Percentiles rank a stretch among this genome's conserved stretches.
These are phyloP conservation scores for Heterochromis multidens DNA, from an alignment of 2,113 vertebrate species.

Conservation along the genomic window DNA sequence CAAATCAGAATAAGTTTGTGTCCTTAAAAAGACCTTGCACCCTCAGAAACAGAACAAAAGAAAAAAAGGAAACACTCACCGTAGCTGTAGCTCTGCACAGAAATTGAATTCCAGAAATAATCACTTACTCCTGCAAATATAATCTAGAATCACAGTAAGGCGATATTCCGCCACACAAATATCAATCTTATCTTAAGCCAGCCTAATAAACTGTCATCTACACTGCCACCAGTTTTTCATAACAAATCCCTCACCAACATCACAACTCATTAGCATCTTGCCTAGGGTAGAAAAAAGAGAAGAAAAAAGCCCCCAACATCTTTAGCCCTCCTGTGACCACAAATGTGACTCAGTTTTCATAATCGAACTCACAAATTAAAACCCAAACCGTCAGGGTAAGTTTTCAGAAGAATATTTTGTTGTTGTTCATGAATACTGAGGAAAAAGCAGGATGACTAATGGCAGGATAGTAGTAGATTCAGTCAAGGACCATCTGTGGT, in stretches of 20 bases:
- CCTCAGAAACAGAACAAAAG: background rate
- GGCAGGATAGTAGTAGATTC: conserved; percentile 7
- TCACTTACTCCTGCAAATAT: background rate
- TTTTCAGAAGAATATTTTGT: conserved; percentile 6
- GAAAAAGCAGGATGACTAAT: conserved; percentile 34
- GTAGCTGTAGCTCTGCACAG: background rate
- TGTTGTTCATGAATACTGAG: conserved; percentile 2
- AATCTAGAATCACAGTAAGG: background rate
- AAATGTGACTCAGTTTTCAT: conserved; percentile 27
- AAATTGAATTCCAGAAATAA: background rate
- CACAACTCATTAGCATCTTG: conserved; percentile 39
- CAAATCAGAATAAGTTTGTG: conserved; percentile 11
- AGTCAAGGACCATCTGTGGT: conserved; percentile 53
- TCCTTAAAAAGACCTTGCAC: conserved; percentile 29
- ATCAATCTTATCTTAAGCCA: background rate
- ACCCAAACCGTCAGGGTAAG: conserved; percentile 39
- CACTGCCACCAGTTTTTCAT: conserved; percentile 7
- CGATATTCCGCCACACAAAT: background rate
- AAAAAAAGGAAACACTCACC: background rate
- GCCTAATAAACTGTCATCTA: conserved; percentile 26
- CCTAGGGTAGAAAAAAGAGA: background rate
- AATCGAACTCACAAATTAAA: conserved; percentile 56
- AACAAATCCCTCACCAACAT: conserved; percentile 12
- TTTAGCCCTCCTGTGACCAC: conserved; percentile 1
- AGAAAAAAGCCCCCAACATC: background rate